Percentiles rank a stretch among this genome's conserved stretches.
phyloP scores from a whole-genome alignment of 2,888 invertebrate genomes.

The Euplexia lucipara region DNA sequence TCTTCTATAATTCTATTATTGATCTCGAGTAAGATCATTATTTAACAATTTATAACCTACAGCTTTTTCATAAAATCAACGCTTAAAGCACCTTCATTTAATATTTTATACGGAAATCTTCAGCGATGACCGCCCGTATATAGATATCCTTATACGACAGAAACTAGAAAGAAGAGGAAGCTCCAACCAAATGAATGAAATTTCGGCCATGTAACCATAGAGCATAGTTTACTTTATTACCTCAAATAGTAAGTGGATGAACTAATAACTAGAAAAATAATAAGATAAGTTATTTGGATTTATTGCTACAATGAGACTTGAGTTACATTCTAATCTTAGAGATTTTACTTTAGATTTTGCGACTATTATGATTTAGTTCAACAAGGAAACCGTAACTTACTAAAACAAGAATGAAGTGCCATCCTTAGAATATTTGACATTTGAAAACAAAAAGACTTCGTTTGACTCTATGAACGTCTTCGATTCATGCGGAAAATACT shows the following conservation, averaged over 20 bases:
- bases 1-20: conserved; percentile 99
- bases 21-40: conserved; percentile 99
- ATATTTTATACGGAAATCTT: conserved; percentile 87
- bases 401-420: conserved; percentile 2
- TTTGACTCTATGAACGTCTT: conserved; percentile 53
- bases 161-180: conserved; percentile 87
- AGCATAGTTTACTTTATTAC: conserved; percentile 57
- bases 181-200: conserved; percentile 84
- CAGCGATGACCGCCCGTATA: conserved; percentile 87
- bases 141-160: conserved; percentile 85
- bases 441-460: background rate
- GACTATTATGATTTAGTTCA: too few relatives aligned
- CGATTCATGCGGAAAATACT: conserved; percentile 60
- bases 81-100: conserved; percentile 91
- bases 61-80: conserved; percentile 90
- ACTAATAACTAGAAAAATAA: too few relatives aligned
- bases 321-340: background rate
- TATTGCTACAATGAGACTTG: background rate
- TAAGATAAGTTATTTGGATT: background rate
- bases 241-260: conserved; percentile 40
- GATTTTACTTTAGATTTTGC: background rate
- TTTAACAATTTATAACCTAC: conserved; percentile 90
- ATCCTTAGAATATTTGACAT: conserved; percentile 37
- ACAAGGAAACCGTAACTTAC: conserved; percentile 56
- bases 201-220: conserved; percentile 84